A percentile compares a stretch with the other conserved stretches of the same genome.
Conservation (phyloP, 2,113 vertebrate genomes). For the Myotis yumanensis region DNA sequence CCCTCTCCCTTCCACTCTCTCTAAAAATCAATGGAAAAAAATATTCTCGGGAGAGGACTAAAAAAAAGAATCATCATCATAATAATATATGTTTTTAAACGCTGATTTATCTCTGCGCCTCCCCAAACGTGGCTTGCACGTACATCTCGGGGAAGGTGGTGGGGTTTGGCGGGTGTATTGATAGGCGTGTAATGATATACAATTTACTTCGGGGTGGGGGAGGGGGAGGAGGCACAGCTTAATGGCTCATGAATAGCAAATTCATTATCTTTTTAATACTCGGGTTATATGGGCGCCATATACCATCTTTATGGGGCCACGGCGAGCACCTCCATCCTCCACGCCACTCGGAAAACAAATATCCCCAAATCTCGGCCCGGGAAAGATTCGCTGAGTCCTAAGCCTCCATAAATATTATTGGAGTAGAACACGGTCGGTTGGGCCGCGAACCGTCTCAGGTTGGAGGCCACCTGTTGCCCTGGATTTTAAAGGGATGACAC, state of each 20-base stretch:
- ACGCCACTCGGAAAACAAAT: slow-evolving; percentile 79
- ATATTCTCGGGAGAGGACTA: too few relatives aligned
- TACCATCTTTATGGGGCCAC: slow-evolving; percentile 86
- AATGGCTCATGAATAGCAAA: slow-evolving; percentile 87
- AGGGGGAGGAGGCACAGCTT: slow-evolving; percentile 80
- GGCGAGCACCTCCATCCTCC: slow-evolving; percentile 80
- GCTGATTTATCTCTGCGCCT: background rate
- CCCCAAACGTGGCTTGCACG: background rate
- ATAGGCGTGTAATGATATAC: slow-evolving; percentile 80
- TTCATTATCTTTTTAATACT: slow-evolving; percentile 87
- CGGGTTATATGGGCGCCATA: slow-evolving; percentile 84
- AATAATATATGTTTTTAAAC: too few relatives aligned
- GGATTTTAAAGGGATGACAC: slow-evolving; percentile 81
- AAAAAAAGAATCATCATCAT: too few relatives aligned
- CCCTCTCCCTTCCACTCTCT: too few relatives aligned
- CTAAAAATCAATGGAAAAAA: too few relatives aligned
- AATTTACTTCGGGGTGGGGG: slow-evolving; percentile 79
- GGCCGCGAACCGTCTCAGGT: slow-evolving; percentile 78
- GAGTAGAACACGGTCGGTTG: slow-evolving; percentile 62
- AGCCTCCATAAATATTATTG: slow-evolving; percentile 80
- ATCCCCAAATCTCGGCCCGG: slow-evolving; percentile 74
- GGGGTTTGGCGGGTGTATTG: slow-evolving; percentile 68
- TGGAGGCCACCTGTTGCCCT: slow-evolving; percentile 76
- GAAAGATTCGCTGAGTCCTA: slow-evolving; percentile 82
- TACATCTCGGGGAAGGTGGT: background rate